phyloP scores from a whole-genome alignment of 2,888 invertebrate species.

The Ceratothoa steindachneri region DNA sequence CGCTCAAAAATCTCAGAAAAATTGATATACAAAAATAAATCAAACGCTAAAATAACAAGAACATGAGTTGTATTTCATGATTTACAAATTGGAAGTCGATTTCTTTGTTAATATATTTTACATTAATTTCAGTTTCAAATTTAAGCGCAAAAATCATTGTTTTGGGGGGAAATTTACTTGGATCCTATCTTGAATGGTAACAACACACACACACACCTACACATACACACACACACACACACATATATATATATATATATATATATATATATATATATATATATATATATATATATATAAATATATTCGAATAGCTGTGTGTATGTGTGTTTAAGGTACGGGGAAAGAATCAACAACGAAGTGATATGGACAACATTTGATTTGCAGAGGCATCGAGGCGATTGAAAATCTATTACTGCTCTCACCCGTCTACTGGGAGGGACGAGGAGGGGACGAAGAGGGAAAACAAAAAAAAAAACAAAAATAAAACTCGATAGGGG shows the following conservation, averaged over 20 bases:
- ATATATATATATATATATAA: neutral
- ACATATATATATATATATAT: neutral
- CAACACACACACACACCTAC: neutral
- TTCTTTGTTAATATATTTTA: no score
- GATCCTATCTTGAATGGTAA: no score
- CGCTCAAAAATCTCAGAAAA: no score
- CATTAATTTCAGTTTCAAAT: no score
- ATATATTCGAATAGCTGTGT: neutral
- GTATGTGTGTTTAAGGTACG: neutral
- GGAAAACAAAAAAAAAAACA: neutral
- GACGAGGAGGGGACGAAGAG: neutral
- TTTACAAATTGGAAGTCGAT: no score
- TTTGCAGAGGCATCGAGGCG: slow-evolving; percentile 1
- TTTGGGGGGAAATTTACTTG: no score
- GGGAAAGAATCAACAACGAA: neutral
- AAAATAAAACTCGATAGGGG: neutral
- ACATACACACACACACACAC: neutral
- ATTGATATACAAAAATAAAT: neutral
- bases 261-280: neutral
- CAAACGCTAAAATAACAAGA: neutral
- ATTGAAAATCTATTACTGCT: slow-evolving; percentile 5
- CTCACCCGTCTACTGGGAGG: neutral
- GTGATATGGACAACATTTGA: neutral
- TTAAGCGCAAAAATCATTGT: no score
- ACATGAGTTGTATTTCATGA: neutral